Base-by-base conservation (phyloP, 2,797 vertebrate genomes). In the Notoglanidium macrostoma region DNA sequence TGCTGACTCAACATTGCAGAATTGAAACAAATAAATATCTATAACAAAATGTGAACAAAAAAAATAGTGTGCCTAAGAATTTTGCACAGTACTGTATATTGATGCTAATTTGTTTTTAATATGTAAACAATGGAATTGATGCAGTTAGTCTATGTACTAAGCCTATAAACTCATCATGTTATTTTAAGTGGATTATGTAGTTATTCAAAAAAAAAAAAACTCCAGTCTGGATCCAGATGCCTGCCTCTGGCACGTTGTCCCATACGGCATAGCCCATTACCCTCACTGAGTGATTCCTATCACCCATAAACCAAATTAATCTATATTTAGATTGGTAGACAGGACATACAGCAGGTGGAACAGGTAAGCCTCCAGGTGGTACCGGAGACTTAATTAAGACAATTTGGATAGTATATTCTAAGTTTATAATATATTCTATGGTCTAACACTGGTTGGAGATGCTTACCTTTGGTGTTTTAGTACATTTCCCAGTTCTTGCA, bases 401-500 rank as follows among this genome's bases (percentile, higher is more conserved):
- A 85, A 55, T 21, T 72, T 23, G 35, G 32, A 32, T 51, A 80
- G 57, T 15, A 78, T 74, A 80, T 63, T 63, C 40, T 81, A 32
- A 81, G 40, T 40, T 40, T 40, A 63, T 63, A 46, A 44, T 61
- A 79, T 15, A 17, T 40, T 70, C 21, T 19, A 54, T 26, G 26
- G 19, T 12, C 59, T 67, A 29, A 84, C 19, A 5, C 15, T 54
- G 84, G 32, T 51, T 79, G 26, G 35, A 32, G 12, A 63, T 19
- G 29, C 86, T 72, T 94, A 96, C 96, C 95, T 96, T 96, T 89
- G 96, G 96, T 0, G 93, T 93, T 93, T 96, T 96, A 40, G 95
- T 95, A 86, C 93, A 95, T 91, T 96, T 96, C 86, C 96, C 96
- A 57, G 95, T 96, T 79, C 96, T 93, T 90, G 95, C 95, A 91